Evolutionary conservation across 1,140 invertebrate genomes (phyloP), one percentile per base, ranked within the genome.

Genomic region (Aphelenchoides fujianensis): DNA sequence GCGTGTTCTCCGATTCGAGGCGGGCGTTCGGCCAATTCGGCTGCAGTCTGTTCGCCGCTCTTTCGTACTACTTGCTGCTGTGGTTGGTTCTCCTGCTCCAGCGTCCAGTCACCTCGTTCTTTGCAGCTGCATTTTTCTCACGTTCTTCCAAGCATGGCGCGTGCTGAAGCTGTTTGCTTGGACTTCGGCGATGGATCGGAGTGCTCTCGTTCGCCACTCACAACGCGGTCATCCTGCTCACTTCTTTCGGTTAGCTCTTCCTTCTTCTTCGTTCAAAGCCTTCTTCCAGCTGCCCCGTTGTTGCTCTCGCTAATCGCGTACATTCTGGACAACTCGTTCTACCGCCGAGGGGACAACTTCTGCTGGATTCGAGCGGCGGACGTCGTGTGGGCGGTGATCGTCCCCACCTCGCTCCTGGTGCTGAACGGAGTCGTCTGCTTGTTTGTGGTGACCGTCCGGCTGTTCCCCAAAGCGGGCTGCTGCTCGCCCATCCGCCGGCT

Each of bases 311-410:
- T 70, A 1, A 3, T 74, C 3, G 70, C 53, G 12, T 9, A 71
- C 27, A 41, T 70, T 31, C 2, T 16, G 1, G 35, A 48, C n/a
- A n/a, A 48, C 30, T 75, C 67, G 23, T 75, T 75, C 41, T 69
- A 35, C 30, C 5, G 19, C 23, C 71, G 74, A 12, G 37, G 74
- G 12, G 74, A 75, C 37, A 48, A 48, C 19, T 75, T 75, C n/a
- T 75, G 74, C 52, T 75, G 74, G 74, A 68, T 75, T 2, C 64
- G 72, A 1, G 68, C 74, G 27, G 67, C 63, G 28, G 66, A 75
- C 54, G 34, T 71, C 12, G 48, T 67, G 2, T 48, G 52, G 3
- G 74, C 74, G 3, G 66, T 75, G 16, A 62, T 74, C 16, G 59
- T 75, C 31, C 74, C 74, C 27, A 31, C 70, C 9, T 66, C 72